Conservation (phyloP, 1,140 invertebrate species). For the Tetragonula clypearis region DNA sequence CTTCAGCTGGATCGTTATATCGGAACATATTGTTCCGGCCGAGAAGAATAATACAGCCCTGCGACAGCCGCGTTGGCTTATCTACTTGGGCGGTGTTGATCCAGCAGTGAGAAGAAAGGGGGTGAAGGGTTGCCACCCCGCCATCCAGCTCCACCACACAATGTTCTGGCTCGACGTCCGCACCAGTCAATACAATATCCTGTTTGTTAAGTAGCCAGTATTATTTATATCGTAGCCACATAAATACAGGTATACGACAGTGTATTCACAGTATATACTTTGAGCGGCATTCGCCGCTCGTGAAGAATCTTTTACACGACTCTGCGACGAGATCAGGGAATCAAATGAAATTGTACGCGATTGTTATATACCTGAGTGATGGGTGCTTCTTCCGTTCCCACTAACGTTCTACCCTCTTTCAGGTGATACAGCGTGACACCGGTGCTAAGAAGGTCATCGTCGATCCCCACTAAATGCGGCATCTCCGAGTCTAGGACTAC, state of each 20-base stretch:
- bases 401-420: conserved; percentile 90
- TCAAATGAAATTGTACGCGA: not conserved
- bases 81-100: conserved; percentile 91
- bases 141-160: conserved; percentile 89
- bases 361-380: conserved; percentile 73
- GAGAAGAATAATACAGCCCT: conserved; percentile 92
- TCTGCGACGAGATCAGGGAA: not conserved
- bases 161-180: conserved; percentile 91
- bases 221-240: not conserved
- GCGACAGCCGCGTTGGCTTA: conserved; percentile 88
- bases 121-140: conserved; percentile 90
- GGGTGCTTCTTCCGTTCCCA: conserved; percentile 88
- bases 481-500: conserved; percentile 96
- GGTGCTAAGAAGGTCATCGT: conserved; percentile 93
- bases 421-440: conserved; percentile 96
- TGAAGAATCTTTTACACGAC: not conserved
- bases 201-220: conserved; percentile 70
- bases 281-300: not conserved
- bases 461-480: conserved; percentile 95
- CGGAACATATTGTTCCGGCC: conserved; percentile 96
- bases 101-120: conserved; percentile 89
- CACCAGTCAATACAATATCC: conserved; percentile 90
- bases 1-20: conserved; percentile 95
- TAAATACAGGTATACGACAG: not conserved
- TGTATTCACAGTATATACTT: not conserved